Evolutionary conservation across 1,140 invertebrate species (phyloP).

Genomic region (Caenorhabditis brenneri): DNA sequence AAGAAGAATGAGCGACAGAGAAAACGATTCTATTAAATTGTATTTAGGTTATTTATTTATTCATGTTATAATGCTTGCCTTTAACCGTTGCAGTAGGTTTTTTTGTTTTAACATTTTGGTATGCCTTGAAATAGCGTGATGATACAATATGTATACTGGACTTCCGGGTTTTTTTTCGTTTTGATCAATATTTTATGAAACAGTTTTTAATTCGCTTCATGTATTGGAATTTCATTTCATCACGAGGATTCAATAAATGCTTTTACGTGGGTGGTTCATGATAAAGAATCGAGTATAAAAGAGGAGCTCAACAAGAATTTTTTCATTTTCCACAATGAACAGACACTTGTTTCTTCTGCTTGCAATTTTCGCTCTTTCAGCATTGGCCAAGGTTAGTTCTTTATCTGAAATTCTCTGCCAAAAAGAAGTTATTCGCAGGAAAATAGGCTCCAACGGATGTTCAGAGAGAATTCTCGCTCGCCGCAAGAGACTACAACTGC

Average conservation of each 20-base stretch:
- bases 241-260: too few relatives aligned
- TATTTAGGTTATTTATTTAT: background rate
- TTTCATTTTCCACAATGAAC: background rate
- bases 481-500: background rate
- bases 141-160: too few relatives aligned
- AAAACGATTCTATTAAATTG: constrained; percentile 66
- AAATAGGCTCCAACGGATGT: background rate
- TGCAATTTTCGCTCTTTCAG: background rate
- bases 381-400: background rate
- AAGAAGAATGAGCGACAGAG: constrained; percentile 62
- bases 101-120: background rate
- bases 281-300: too few relatives aligned
- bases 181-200: too few relatives aligned
- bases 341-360: background rate
- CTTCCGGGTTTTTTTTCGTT: too few relatives aligned
- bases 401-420: background rate
- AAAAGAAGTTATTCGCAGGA: background rate
- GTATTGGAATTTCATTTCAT: too few relatives aligned
- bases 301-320: background rate
- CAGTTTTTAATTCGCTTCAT: too few relatives aligned
- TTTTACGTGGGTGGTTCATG: background rate
- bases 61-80: constrained; percentile 1
- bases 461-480: background rate
- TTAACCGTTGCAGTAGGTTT: background rate
- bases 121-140: too few relatives aligned